Evolutionary conservation across 1,140 invertebrate species (phyloP).

Genomic region (Drosophila arizonae): DNA sequence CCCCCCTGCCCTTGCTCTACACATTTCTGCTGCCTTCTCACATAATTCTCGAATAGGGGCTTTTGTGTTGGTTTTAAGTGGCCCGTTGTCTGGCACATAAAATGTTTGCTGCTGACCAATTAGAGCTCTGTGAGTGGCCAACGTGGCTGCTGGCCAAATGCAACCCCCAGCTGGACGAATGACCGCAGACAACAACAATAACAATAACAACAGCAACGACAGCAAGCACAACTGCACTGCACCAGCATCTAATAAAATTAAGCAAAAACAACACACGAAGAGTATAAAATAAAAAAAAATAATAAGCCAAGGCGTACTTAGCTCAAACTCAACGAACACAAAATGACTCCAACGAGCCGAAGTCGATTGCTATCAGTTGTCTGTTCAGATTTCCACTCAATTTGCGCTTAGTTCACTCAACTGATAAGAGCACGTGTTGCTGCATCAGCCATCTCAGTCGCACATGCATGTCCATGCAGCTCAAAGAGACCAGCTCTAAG

Average conservation of each 20-base stretch:
- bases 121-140: conserved; percentile 47
- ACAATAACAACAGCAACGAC: conserved; percentile 8
- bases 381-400: conserved; percentile 27
- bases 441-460: conserved; percentile 54
- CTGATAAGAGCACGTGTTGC: conserved; percentile 81
- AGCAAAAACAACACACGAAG: conserved; percentile 30
- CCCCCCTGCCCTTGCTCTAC: neutral
- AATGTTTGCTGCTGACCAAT: conserved; percentile 62
- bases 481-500: conserved; percentile 1
- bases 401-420: conserved; percentile 30
- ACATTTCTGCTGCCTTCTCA: conserved; percentile 11
- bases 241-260: conserved; percentile 74
- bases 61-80: conserved; percentile 37
- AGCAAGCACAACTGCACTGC: conserved; percentile 22
- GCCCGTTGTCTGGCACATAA: conserved; percentile 42
- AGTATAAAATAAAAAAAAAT: conserved; percentile 26
- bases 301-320: conserved; percentile 12
- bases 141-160: conserved; percentile 44
- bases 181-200: conserved; percentile 26
- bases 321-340: conserved; percentile 20
- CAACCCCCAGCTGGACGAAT: conserved; percentile 55
- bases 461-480: conserved; percentile 13
- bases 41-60: conserved; percentile 58
- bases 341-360: conserved; percentile 5
- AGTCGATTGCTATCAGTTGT: conserved; percentile 33